These are phyloP conservation scores for Crepidodera aurea DNA, from an alignment of 2,888 invertebrate genomes.

Conservation along the genomic window DNA sequence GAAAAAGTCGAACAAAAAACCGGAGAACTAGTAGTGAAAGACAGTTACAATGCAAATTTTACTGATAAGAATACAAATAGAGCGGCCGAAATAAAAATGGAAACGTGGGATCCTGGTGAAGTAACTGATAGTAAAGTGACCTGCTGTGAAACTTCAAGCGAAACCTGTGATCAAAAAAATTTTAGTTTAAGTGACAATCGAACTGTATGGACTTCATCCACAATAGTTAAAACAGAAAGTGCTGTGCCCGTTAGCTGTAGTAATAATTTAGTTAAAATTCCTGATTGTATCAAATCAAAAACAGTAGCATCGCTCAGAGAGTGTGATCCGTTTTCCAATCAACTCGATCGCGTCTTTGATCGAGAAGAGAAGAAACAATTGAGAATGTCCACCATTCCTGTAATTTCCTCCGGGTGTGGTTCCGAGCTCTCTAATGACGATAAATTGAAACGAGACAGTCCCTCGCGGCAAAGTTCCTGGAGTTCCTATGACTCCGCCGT, in stretches of 20 bases:
- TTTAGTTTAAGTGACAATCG: constrained; percentile 58
- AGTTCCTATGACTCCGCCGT: constrained; percentile 81
- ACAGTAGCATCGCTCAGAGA: constrained; percentile 55
- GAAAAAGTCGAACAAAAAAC: constrained; percentile 53
- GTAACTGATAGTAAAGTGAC: constrained; percentile 40
- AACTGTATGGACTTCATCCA: constrained; percentile 63
- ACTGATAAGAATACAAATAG: constrained; percentile 16
- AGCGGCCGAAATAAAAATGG: constrained; percentile 64
- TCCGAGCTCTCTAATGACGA: constrained; percentile 48
- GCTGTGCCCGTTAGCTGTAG: constrained; percentile 51
- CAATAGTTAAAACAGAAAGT: constrained; percentile 53
- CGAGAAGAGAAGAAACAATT: constrained; percentile 67
- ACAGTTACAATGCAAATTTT: constrained; percentile 41
- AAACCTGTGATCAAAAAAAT: constrained; percentile 58
- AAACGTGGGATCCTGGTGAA: constrained; percentile 76
- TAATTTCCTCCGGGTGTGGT: constrained; percentile 54
- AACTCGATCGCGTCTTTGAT: constrained; percentile 76
- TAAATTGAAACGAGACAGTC: constrained; percentile 61
- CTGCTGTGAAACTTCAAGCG: constrained; percentile 52
- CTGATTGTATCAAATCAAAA: constrained; percentile 42
- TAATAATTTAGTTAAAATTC: constrained; percentile 52
- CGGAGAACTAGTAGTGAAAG: constrained; percentile 32
- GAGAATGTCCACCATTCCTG: constrained; percentile 56
- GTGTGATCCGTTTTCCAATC: constrained; percentile 75
- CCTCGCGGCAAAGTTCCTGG: constrained; percentile 80